Evolutionary conservation across 2,888 invertebrate species (phyloP).

Genomic region (Ichneumon xanthorius): DNA sequence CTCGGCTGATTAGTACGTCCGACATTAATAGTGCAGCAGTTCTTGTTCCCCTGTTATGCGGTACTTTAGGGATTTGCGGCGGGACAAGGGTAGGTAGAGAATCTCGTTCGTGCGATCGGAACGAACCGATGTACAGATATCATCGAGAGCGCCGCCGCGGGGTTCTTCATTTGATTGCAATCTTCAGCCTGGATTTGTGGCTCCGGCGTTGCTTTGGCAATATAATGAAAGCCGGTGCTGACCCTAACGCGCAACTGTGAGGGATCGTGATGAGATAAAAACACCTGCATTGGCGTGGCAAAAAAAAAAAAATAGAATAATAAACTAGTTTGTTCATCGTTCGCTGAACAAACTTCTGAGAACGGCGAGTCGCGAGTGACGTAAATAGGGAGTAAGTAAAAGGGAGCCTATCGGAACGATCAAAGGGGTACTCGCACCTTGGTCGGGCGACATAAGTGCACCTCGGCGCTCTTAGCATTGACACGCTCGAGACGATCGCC

Average conservation of each 20-base stretch:
- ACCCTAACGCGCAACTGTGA: background rate
- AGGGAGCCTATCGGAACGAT: slow-evolving; percentile 38
- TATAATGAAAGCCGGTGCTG: background rate
- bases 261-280: background rate
- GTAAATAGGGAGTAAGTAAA: background rate
- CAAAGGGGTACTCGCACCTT: slow-evolving; percentile 23
- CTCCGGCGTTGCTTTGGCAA: background rate
- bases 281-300: background rate
- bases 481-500: background rate
- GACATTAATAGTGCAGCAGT: slow-evolving; percentile 9
- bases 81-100: background rate
- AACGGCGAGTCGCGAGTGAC: background rate
- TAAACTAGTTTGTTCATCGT: background rate
- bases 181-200: background rate
- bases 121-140: slow-evolving; percentile 21
- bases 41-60: slow-evolving; percentile 21
- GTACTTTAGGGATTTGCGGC: background rate
- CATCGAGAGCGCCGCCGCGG: slow-evolving; percentile 5
- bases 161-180: slow-evolving; percentile 6
- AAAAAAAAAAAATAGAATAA: background rate
- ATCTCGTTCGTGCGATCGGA: slow-evolving; percentile 2
- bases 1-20: slow-evolving; percentile 37
- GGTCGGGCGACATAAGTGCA: background rate
- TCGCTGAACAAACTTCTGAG: background rate
- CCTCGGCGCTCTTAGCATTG: slow-evolving; percentile 9